Evolutionary conservation across 1,140 invertebrate genomes (phyloP).

Genomic region (Camponotus floridanus): DNA sequence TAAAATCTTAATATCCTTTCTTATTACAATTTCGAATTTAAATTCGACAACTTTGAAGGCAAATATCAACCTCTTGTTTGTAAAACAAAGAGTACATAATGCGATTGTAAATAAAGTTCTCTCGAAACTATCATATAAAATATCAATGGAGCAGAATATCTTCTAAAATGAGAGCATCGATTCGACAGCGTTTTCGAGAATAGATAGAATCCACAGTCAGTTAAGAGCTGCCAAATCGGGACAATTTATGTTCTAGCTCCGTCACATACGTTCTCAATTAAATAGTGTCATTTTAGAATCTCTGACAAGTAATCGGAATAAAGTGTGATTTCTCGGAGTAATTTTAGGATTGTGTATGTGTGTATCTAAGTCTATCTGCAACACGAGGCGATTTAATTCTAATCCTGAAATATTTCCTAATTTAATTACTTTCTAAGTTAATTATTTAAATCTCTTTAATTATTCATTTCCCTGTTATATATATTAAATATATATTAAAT

Average conservation of each 20-base stretch:
- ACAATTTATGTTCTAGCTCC: conserved; percentile 31
- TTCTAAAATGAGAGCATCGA: conserved; percentile 21
- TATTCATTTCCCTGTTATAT: background rate
- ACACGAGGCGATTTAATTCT: conserved; percentile 21
- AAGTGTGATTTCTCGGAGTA: conserved; percentile 16
- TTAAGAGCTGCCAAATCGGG: conserved; percentile 57
- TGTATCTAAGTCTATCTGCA: background rate
- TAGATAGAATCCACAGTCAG: conserved; percentile 66
- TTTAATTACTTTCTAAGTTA: too few species aligned
- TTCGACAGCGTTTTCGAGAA: conserved; percentile 57
- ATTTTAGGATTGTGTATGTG: conserved; percentile 1
- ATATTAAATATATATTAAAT: background rate
- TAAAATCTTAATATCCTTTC: background rate
- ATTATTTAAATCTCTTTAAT: background rate
- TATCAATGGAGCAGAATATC: conserved; percentile 2
- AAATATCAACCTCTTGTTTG: background rate
- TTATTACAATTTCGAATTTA: background rate
- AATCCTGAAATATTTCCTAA: conserved; percentile 1
- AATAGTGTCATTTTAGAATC: conserved; percentile 47
- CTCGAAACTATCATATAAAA: background rate
- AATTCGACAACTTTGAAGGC: background rate
- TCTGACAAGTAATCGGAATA: conserved; percentile 46
- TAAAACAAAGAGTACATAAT: background rate
- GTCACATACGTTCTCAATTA: conserved; percentile 59
- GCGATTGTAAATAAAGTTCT: background rate